phyloP scores from a whole-genome alignment of 2,113 vertebrate species.

The Epinephelus lanceolatus region DNA sequence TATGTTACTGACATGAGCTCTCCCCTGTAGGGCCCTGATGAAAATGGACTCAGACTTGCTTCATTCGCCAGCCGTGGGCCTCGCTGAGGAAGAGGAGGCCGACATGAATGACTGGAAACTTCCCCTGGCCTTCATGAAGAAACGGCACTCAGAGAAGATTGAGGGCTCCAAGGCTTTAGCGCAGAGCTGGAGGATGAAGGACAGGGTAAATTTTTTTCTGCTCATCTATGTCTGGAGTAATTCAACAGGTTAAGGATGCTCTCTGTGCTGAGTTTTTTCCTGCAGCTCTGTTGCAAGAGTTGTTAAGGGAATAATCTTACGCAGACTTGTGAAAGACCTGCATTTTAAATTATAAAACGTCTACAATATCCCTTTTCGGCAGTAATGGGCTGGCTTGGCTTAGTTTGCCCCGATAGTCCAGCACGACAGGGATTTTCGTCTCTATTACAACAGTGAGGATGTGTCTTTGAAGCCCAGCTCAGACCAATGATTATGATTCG shows the following conservation, averaged over 20 bases:
- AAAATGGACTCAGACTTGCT: conserved; percentile 87
- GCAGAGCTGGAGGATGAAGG: conserved; percentile 99
- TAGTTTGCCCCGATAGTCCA: too few species aligned
- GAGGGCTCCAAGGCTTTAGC: conserved; percentile 97
- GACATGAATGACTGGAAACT: conserved; percentile 94
- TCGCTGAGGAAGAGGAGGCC: conserved; percentile 92
- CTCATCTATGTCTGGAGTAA: conserved; percentile 9
- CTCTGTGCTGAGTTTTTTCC: background rate
- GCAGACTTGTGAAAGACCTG: background rate
- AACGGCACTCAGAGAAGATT: conserved; percentile 98
- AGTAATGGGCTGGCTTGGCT: too few species aligned
- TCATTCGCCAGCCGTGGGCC: conserved; percentile 90
- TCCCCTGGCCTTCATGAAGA: conserved; percentile 96
- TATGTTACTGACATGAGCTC: conserved; percentile 8
- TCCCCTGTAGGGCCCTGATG: conserved; percentile 77
- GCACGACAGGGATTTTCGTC: too few species aligned
- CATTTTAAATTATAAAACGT: too few species aligned
- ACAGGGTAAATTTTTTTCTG: conserved; percentile 87
- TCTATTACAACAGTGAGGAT: too few species aligned
- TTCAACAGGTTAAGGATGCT: background rate
- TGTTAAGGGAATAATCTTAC: background rate
- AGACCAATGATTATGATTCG: too few species aligned
- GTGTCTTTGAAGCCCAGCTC: too few species aligned
- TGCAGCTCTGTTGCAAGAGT: background rate
- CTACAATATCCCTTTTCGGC: too few species aligned